phyloP scores from a whole-genome alignment of 2,888 invertebrate genomes.

The Papilio gigon region DNA sequence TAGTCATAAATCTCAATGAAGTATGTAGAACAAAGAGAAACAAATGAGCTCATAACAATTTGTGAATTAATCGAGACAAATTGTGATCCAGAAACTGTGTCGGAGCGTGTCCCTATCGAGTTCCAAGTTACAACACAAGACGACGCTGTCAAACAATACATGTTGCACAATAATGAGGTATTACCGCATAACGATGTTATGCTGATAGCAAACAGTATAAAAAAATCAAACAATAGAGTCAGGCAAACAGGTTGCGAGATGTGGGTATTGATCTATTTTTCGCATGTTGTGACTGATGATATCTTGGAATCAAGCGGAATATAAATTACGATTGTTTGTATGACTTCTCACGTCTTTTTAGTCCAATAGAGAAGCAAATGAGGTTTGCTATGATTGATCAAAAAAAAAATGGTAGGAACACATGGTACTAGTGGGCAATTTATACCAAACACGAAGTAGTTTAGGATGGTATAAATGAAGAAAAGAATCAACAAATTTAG shows the following conservation, averaged over 20 bases:
- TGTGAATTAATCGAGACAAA: slow-evolving; percentile 37
- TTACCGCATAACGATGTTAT: slow-evolving; percentile 23
- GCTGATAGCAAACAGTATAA: slow-evolving; percentile 19
- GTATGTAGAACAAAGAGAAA: slow-evolving; percentile 15
- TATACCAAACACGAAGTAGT: neutral
- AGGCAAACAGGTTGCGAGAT: slow-evolving; percentile 3
- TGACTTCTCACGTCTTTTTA: neutral
- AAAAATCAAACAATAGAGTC: slow-evolving; percentile 33
- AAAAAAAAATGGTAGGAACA: no score
- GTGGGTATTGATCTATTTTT: slow-evolving; percentile 3
- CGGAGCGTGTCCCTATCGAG: slow-evolving; percentile 2
- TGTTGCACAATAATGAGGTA: slow-evolving; percentile 13
- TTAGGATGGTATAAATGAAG: neutral
- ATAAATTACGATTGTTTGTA: neutral
- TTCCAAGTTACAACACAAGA: slow-evolving; percentile 13
- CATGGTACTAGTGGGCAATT: neutral
- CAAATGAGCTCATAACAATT: neutral
- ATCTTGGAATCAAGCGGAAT: neutral
- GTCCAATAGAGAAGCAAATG: neutral
- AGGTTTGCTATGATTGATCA: no score
- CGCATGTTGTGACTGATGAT: neutral
- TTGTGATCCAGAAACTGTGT: slow-evolving; percentile 17
- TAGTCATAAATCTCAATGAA: neutral
- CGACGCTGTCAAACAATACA: slow-evolving; percentile 19
- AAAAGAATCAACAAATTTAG: neutral